Conservation (phyloP, 2,113 vertebrate genomes). For the Apus apus region DNA sequence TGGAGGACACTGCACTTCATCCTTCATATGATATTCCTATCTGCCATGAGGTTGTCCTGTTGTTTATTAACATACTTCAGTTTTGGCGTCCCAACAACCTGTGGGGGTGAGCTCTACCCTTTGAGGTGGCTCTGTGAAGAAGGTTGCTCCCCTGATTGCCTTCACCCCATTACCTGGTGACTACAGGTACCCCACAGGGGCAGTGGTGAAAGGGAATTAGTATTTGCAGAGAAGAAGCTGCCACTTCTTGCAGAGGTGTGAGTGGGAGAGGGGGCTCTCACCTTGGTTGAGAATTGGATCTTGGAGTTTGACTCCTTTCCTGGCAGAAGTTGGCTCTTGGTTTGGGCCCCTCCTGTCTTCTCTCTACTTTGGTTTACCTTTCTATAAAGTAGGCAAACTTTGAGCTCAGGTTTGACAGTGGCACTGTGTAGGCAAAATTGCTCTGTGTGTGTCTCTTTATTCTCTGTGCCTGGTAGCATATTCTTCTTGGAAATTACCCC, state of each 20-base stretch:
- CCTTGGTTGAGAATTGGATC: neutral
- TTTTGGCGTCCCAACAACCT: neutral
- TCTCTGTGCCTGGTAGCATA: neutral
- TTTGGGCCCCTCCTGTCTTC: neutral
- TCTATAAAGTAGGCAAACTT: neutral
- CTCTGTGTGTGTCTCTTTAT: neutral
- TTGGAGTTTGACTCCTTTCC: neutral
- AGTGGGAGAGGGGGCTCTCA: neutral
- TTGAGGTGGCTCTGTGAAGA: neutral
- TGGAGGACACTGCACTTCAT: neutral
- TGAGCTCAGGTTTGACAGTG: neutral
- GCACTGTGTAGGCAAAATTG: neutral
- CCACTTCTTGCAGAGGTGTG: fast-evolving
- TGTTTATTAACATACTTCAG: neutral
- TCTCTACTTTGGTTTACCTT: neutral
- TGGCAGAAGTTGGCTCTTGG: neutral
- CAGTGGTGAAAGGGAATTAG: neutral
- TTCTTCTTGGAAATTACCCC: neutral
- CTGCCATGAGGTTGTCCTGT: neutral
- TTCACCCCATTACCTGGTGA: neutral
- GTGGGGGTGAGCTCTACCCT: neutral
- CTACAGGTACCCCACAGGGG: neutral
- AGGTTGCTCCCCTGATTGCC: neutral
- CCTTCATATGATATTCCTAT: neutral
- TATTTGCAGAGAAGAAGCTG: neutral